These are phyloP conservation scores for Theonella swinhoei DNA, from an alignment of 37 sponge, comb jelly and placozoan species.

Conservation along the genomic window DNA sequence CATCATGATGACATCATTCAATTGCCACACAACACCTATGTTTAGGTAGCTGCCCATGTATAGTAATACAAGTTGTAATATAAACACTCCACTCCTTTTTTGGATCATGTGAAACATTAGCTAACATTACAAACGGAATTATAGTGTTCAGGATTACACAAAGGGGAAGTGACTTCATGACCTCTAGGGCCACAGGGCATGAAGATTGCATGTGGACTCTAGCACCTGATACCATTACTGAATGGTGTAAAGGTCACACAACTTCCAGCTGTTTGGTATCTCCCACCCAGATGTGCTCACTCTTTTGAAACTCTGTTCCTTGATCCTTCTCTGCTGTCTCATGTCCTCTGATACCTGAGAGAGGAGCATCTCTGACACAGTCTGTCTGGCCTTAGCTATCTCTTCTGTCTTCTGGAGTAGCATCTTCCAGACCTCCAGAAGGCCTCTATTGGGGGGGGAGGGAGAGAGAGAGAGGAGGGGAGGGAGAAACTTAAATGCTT, in stretches of 20 bases:
- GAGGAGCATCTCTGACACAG: constrained; percentile 56
- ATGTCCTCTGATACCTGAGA: constrained; percentile 51
- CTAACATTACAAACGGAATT: too few relatives aligned
- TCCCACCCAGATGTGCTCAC: constrained; percentile 2
- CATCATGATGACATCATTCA: neutral
- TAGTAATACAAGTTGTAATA: too few relatives aligned
- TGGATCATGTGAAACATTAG: too few relatives aligned
- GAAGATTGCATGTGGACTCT: too few relatives aligned
- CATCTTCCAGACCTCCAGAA: constrained; percentile 74
- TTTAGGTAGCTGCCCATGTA: neutral
- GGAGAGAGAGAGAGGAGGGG: neutral
- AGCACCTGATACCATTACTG: too few relatives aligned
- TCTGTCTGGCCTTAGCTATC: constrained; percentile 28
- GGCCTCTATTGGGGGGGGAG: constrained; percentile 36
- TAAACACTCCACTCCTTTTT: too few relatives aligned
- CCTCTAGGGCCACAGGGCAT: too few relatives aligned
- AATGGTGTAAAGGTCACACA: too few relatives aligned
- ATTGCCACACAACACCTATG: neutral
- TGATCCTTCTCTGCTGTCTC: constrained; percentile 63
- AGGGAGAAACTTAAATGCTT: neutral
- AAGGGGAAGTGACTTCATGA: too few relatives aligned
- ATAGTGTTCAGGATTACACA: too few relatives aligned
- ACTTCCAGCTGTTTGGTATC: too few relatives aligned
- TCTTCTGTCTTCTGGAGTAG: constrained; percentile 71
- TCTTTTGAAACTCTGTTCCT: constrained; percentile 70